Evolutionary conservation across 53 echinoderm and acorn worm species (phyloP).

Genomic region (Glandiceps talaboti): DNA sequence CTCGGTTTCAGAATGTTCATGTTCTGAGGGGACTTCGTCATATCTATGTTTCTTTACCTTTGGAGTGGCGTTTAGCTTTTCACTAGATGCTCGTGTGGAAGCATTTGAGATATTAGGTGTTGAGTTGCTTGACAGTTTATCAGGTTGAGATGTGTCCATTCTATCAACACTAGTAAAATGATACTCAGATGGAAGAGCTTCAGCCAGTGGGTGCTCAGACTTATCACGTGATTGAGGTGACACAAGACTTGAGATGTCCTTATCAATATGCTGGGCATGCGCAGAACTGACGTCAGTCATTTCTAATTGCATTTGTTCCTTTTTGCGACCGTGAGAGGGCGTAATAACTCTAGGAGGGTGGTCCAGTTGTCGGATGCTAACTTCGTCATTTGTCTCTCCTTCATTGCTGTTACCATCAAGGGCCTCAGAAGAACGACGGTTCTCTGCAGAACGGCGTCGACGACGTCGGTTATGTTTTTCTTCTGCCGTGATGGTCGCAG

Average conservation of each 20-base stretch:
- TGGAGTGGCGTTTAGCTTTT: not conserved
- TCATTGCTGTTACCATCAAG: not conserved
- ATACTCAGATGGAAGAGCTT: no score
- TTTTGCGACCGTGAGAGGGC: not conserved
- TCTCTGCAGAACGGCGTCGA: not conserved
- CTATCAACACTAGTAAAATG: not conserved
- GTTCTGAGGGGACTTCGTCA: not conserved
- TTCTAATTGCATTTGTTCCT: not conserved
- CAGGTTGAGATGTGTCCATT: not conserved
- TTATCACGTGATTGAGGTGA: not conserved
- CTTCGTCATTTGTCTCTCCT: not conserved
- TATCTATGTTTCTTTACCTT: not conserved
- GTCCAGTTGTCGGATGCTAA: not conserved
- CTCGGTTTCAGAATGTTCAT: not conserved
- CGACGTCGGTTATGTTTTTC: not conserved
- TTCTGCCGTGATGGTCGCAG: not conserved
- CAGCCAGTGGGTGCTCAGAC: no score
- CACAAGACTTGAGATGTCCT: not conserved
- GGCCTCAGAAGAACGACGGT: not conserved
- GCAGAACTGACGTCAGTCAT: not conserved
- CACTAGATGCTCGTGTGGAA: not conserved
- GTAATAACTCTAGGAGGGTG: not conserved
- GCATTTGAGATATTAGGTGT: not conserved
- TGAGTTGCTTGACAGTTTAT: not conserved
- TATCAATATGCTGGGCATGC: not conserved